Evolutionary conservation across 2,113 vertebrate species (phyloP), one percentile per base, ranked within the genome.

Genomic region (Psilopsiagon aurifrons): DNA sequence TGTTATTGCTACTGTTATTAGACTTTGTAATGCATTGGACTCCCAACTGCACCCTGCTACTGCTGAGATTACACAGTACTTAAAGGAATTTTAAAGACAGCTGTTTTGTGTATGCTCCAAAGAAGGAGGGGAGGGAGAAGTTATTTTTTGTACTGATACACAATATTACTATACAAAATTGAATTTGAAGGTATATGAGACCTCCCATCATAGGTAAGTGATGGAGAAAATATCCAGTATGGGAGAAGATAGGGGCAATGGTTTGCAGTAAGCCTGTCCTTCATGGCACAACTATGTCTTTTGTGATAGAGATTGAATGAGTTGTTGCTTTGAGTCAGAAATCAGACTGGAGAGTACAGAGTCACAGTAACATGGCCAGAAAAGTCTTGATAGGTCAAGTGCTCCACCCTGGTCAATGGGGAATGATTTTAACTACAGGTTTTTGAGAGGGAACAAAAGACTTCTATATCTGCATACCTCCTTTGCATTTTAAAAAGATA

Each of bases 1-100:
- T 91, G 75, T 86, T 89, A 73, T 86, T 92, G 90, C 90, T 62
- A 33, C 86, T 86, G 86, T 90, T 95, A 92, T 95, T 95, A 94
- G 92, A 83, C 91, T 95, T 93, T 46, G 73, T 74, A 95, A 95
- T 62, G 83, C 80, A 37, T 37, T 83, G 90, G 33, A 43, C 83
- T 96, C 95, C 92, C 88, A 20, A 88, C 83, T 41, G 92, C 86
- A 92, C 71, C 59, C 86, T 81, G 76, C 86, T 54, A 17, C 14
- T 46, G 86, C 91, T 57, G 33, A 87, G 92, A 93, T 95, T 83
- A 73, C 83, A 66, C 79, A 80, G 88, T 47, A 57, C 75, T 94
- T 92, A 67, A 85, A 90, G 95, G 86, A 83, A 94, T 95, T 80
- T 92, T 83, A 66, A 54, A 86, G 88, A 49, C 88, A 93, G 70